Evolutionary conservation across 37 sponge, comb jelly and placozoan genomes (phyloP).

Genomic region (Tethya wilhelma): DNA sequence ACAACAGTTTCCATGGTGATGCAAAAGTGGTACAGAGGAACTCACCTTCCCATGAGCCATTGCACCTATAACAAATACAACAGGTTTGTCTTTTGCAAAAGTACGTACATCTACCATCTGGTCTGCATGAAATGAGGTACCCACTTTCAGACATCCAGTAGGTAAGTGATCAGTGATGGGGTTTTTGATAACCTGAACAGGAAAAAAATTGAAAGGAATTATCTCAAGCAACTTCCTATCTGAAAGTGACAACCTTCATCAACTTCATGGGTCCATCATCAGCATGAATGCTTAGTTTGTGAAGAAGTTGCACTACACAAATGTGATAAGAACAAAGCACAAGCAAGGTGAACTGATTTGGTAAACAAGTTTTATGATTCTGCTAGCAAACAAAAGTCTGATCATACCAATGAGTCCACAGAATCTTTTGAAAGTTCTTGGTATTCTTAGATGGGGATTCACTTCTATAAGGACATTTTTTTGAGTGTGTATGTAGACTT

Average conservation of each 20-base stretch:
- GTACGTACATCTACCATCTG: slow-evolving; percentile 76
- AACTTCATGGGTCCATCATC: slow-evolving; percentile 96
- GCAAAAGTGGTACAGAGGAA: too few species aligned
- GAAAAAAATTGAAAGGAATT: not conserved
- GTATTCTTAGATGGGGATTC: slow-evolving; percentile 91
- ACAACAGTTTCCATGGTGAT: not conserved
- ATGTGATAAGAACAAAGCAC: not conserved
- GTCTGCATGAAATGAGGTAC: slow-evolving; percentile 91
- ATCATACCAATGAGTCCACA: slow-evolving; percentile 95
- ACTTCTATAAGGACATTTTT: slow-evolving; percentile 98
- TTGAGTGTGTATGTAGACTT: slow-evolving; percentile 96
- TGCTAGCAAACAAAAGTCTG: not conserved
- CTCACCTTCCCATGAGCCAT: slow-evolving; percentile 97
- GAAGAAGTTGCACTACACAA: slow-evolving; percentile 91
- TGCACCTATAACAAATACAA: slow-evolving; percentile 97
- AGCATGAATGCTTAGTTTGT: slow-evolving; percentile 96
- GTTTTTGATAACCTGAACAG: slow-evolving; percentile 93
- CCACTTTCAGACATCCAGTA: slow-evolving; percentile 87
- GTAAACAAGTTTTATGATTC: not conserved
- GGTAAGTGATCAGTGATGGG: slow-evolving; percentile 95
- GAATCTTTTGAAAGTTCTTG: slow-evolving; percentile 97
- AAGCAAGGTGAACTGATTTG: too few species aligned
- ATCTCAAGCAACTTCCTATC: not conserved
- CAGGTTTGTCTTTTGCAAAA: slow-evolving; percentile 82
- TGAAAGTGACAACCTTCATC: slow-evolving; percentile 70